Base-by-base conservation (phyloP, 2,113 vertebrate species). In the Eleginops maclovinus region DNA sequence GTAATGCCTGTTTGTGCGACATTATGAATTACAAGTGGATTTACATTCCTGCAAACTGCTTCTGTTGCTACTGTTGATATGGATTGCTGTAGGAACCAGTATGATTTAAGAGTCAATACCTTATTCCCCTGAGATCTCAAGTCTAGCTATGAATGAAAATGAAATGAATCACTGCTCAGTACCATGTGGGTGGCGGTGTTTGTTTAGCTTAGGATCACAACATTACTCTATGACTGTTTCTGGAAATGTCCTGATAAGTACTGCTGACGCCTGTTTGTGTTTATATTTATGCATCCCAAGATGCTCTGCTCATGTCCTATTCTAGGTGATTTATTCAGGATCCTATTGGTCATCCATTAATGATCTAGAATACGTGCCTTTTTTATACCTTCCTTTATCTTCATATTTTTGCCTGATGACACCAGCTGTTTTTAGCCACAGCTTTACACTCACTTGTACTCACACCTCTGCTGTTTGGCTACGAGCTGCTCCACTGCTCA, bases 141-240 rank as follows among this genome's bases (percentile, higher is more conserved):
- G 55, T 50, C 8, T 60, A 59, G 41, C 12, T 56, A 11, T 31
- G 28, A 41, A 58, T 75, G 65, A 21, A 68, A 81, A 61, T 26
- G 55, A 59, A 58, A 64, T 72, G 47, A 80, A 36, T 78, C 58
- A 56, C 8, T 83, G 59, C 26, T 68, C 56, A 2, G 6, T 44
- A 15, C 66, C 12, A 22, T 16, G 64, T 63, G 53, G 61, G 62
- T 8, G 36, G 75, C 36, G 26, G 31, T 72, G 36, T 31, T 46
- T 26, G 54, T 81, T 86, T 74, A 49, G 41, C 17, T 74, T 10
- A 17, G 3, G 16, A 65, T 4, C 53, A 62, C 19, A 75, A 28
- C 11, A 36, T 47, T 41, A 14, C 44, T 58, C 43, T 9, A 24
- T 54, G 74, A 47, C 21, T 68, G 53, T 79, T 26, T 3, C 60